These are phyloP conservation scores for Murina feae DNA, from an alignment of 2,113 vertebrate genomes.

Conservation along the genomic window DNA sequence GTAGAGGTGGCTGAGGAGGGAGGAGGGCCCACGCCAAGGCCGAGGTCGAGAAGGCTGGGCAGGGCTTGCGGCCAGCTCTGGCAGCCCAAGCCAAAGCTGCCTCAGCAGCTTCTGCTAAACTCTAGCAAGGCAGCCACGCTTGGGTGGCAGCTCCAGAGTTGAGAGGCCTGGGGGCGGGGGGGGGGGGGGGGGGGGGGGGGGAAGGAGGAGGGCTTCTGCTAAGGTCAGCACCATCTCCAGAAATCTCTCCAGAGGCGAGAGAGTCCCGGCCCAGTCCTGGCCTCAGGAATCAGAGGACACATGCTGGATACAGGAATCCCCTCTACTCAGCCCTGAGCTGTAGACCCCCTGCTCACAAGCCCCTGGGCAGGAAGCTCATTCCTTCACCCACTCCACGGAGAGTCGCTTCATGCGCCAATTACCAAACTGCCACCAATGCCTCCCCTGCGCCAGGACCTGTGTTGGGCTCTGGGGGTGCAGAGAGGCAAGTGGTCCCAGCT, in stretches of 20 bases:
- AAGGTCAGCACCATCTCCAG: slow-evolving; percentile 45
- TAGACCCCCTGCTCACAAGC: accelerated
- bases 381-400: background rate
- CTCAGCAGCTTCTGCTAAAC: slow-evolving; percentile 68
- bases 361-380: background rate
- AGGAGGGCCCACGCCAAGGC: slow-evolving; percentile 34
- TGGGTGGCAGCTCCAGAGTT: background rate
- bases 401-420: background rate
- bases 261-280: background rate
- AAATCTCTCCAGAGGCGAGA: slow-evolving; percentile 14
- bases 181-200: background rate
- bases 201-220: background rate
- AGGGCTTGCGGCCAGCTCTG: slow-evolving; percentile 41
- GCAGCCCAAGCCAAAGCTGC: slow-evolving; percentile 34
- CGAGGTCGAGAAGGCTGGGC: background rate
- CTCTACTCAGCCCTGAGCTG: background rate
- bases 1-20: background rate
- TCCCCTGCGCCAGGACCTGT: background rate
- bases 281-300: background rate
- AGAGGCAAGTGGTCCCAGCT: background rate
- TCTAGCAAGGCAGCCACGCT: slow-evolving; percentile 14
- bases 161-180: background rate
- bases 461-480: background rate
- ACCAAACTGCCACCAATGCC: background rate
- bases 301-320: background rate